A percentile compares a stretch with the other conserved stretches of the same genome.
phyloP scores from a whole-genome alignment of 2,797 vertebrate genomes.

The Coregonus ussuriensis region DNA sequence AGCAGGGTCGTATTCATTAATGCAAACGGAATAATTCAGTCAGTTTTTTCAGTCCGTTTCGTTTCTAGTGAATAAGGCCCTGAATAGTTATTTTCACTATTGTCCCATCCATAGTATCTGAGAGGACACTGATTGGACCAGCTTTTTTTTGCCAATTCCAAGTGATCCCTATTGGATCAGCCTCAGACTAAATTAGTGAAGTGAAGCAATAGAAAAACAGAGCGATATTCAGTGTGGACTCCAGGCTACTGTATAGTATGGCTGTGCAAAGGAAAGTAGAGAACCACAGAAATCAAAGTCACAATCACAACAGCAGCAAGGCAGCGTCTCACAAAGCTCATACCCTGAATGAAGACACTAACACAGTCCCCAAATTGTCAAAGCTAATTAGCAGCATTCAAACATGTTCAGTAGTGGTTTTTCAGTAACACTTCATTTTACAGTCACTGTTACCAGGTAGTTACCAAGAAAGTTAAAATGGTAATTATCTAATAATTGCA shows the following conservation, averaged over 20 bases:
- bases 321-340: slow-evolving; percentile 47
- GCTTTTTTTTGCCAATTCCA: neutral
- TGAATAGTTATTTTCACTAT: no score
- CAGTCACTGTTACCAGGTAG: neutral
- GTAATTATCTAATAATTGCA: neutral
- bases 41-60: no score
- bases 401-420: slow-evolving; percentile 48
- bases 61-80: no score
- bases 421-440: slow-evolving; percentile 25
- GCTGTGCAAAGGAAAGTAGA: slow-evolving; percentile 6
- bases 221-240: neutral
- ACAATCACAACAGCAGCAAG: slow-evolving; percentile 21
- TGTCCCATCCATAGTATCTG: no score
- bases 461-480: neutral
- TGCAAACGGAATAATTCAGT: neutral
- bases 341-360: slow-evolving; percentile 63
- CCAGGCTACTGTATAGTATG: neutral
- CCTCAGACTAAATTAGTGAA: neutral
- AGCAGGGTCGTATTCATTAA: neutral
- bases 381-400: slow-evolving; percentile 70
- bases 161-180: neutral
- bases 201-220: neutral
- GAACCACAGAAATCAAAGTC: slow-evolving; percentile 25
- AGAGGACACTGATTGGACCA: no score
- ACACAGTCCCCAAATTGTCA: slow-evolving; percentile 49